Conservation (phyloP, 2,113 vertebrate genomes). For the Nanorana parkeri region DNA sequence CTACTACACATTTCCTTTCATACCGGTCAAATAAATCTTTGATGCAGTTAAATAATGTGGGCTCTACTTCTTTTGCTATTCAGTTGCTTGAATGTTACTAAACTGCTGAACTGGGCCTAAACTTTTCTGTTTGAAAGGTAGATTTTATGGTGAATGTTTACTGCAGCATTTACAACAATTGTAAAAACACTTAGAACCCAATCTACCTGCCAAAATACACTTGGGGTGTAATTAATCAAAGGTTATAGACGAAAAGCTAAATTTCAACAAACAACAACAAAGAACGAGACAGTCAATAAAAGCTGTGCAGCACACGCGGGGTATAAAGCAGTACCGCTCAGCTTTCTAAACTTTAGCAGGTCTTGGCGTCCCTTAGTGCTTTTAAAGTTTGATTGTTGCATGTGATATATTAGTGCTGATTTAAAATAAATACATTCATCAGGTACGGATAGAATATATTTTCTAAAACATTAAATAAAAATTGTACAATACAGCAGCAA, state of each 20-base stretch:
- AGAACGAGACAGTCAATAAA: slow-evolving; percentile 33
- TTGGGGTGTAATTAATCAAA: slow-evolving; percentile 42
- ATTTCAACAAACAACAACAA: slow-evolving; percentile 37
- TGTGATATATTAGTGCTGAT: no score
- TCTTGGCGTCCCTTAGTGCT: not conserved
- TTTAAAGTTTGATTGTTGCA: not conserved
- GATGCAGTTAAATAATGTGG: slow-evolving; percentile 16
- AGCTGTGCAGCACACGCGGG: not conserved
- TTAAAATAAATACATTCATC: no score
- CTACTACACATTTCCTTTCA: slow-evolving; percentile 40
- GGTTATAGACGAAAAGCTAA: slow-evolving; percentile 37
- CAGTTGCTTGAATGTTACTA: slow-evolving; percentile 28
- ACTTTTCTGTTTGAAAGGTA: slow-evolving; percentile 33
- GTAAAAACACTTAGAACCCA: slow-evolving; percentile 47
- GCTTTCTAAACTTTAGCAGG: not conserved
- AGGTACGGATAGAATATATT: no score
- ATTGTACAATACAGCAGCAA: no score
- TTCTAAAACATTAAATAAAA: no score
- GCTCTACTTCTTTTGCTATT: slow-evolving; percentile 32
- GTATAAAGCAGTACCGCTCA: slow-evolving; percentile 7
- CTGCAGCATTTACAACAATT: slow-evolving; percentile 51
- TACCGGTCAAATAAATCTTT: slow-evolving; percentile 26
- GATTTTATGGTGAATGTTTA: slow-evolving; percentile 38
- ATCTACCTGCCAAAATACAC: slow-evolving; percentile 53
- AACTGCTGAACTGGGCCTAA: slow-evolving; percentile 9